A percentile compares a stretch with the other conserved stretches of the same genome.
Conservation (phyloP, 2,113 vertebrate genomes). For the Aegotheles bennettii region DNA sequence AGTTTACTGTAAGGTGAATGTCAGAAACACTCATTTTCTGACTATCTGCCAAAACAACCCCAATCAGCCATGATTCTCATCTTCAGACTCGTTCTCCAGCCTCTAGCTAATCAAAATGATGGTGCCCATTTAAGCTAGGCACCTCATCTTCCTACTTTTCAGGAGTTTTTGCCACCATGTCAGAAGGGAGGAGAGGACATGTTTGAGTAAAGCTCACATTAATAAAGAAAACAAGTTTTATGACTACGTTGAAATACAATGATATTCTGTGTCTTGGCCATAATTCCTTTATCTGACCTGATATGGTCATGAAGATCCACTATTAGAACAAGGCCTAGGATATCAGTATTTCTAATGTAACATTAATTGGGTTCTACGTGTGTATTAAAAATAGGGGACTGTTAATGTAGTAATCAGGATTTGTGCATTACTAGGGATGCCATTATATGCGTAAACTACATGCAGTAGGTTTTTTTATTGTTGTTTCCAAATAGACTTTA, state of each 20-base stretch:
- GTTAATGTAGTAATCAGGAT: background rate
- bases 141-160: background rate
- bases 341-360: background rate
- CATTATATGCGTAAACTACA: conserved; percentile 41
- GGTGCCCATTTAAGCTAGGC: background rate
- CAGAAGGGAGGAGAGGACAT: background rate
- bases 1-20: background rate
- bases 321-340: background rate
- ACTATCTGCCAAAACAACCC: background rate
- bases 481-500: conserved; percentile 49
- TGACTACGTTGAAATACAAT: background rate
- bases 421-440: background rate
- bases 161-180: background rate
- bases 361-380: background rate
- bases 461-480: background rate
- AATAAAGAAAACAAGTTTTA: background rate
- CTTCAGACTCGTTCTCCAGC: background rate
- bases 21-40: background rate
- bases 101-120: background rate
- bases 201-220: background rate
- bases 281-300: background rate
- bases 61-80: background rate
- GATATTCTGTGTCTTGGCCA: background rate
- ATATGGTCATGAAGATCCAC: background rate
- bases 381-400: background rate